Conservation (phyloP, 1,140 invertebrate genomes). For the Apis dorsata region DNA sequence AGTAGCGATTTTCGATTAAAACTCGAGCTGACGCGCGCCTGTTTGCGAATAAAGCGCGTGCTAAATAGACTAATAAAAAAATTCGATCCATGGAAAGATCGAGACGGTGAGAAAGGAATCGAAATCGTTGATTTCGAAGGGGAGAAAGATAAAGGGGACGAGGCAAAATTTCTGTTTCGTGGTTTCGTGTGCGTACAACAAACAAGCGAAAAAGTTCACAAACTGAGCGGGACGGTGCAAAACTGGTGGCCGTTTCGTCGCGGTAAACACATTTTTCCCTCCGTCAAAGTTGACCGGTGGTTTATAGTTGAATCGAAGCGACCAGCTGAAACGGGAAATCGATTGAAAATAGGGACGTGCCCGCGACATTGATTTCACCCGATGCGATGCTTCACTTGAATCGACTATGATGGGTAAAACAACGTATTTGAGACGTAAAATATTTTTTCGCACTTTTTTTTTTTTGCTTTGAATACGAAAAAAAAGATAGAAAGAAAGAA, state of each 20-base stretch:
- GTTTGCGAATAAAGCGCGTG: background rate
- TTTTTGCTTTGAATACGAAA: background rate
- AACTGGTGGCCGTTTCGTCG: conserved; percentile 21
- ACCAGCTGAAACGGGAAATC: conserved; percentile 39
- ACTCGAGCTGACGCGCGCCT: background rate
- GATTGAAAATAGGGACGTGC: conserved; percentile 40
- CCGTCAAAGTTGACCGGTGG: conserved; percentile 23
- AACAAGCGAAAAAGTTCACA: conserved; percentile 23
- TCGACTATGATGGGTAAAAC: background rate
- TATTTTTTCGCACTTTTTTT: background rate
- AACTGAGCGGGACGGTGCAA: background rate
- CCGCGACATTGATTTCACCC: conserved; percentile 27
- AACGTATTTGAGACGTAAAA: background rate
- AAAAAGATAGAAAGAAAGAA: too few relatives aligned
- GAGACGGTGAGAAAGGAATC: background rate
- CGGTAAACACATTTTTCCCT: conserved; percentile 46
- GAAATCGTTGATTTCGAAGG: background rate
- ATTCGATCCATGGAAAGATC: background rate
- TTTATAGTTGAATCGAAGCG: conserved; percentile 44
- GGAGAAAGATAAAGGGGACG: background rate
- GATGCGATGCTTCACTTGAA: background rate
- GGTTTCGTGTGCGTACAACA: conserved; percentile 18
- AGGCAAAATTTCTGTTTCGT: conserved; percentile 45
- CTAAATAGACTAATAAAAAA: background rate
- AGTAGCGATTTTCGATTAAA: background rate